These are phyloP conservation scores for Orientallactaga bullata DNA, from an alignment of 2,113 vertebrate species.

Conservation along the genomic window DNA sequence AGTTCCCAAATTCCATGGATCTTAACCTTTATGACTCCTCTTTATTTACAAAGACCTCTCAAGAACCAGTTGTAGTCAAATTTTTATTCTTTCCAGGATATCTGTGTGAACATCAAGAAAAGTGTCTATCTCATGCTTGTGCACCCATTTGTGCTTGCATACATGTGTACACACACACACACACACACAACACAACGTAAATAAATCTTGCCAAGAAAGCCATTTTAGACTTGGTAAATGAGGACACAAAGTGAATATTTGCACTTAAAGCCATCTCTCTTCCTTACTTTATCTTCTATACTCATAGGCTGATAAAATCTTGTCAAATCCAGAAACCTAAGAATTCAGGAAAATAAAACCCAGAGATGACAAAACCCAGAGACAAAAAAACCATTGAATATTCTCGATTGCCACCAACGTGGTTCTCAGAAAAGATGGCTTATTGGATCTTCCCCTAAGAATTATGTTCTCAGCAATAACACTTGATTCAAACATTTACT, in stretches of 20 bases:
- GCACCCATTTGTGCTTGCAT: no score
- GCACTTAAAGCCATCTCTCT: background rate
- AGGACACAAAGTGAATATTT: background rate
- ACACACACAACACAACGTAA: background rate
- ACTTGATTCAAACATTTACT: conserved; percentile 73
- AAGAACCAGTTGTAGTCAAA: conserved; percentile 35
- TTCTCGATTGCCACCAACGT: conserved; percentile 56
- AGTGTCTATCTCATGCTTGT: background rate
- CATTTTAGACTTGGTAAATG: conserved; percentile 18
- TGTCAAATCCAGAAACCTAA: conserved; percentile 56
- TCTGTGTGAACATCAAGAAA: background rate
- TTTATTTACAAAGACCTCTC: conserved; percentile 65
- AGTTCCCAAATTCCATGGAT: conserved; percentile 41
- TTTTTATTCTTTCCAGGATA: background rate
- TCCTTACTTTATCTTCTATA: background rate
- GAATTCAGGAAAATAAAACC: conserved; percentile 51
- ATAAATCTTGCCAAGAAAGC: background rate
- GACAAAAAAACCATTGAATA: conserved; percentile 60
- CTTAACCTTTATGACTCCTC: conserved; percentile 41
- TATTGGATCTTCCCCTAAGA: conserved; percentile 69
- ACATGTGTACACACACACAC: no score
- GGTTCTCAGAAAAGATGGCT: conserved; percentile 59
- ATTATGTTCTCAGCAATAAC: conserved; percentile 72
- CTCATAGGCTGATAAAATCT: background rate
- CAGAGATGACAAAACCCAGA: conserved; percentile 50